A percentile compares a stretch with the other conserved stretches of the same genome.
Conservation (phyloP, 1,140 invertebrate species). For the Radopholus similis region DNA sequence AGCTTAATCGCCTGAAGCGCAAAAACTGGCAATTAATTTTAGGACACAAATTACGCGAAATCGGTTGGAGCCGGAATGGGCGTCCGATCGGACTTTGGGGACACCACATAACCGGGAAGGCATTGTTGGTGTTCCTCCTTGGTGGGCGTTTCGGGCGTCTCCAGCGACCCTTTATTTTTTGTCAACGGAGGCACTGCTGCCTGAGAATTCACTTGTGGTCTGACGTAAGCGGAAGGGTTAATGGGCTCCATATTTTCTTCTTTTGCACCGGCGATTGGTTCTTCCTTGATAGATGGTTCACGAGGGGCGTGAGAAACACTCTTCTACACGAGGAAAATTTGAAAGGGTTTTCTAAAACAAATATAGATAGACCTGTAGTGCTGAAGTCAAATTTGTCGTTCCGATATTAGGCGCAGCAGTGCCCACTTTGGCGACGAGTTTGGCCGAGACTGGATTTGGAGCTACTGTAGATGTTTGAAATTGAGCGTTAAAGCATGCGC, state of each 20-base stretch:
- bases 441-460: slow-evolving; percentile 30
- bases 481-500: slow-evolving; percentile 19
- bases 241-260: slow-evolving; percentile 35
- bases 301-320: slow-evolving; percentile 54
- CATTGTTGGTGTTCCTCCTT: slow-evolving; percentile 1
- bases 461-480: slow-evolving; percentile 32
- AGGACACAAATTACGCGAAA: slow-evolving; percentile 17
- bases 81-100: slow-evolving; percentile 8
- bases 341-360: not conserved
- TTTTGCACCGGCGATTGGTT: slow-evolving; percentile 53
- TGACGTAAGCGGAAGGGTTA: not conserved
- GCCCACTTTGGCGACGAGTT: slow-evolving; percentile 39
- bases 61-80: slow-evolving; percentile 8
- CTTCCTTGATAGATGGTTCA: slow-evolving; percentile 58
- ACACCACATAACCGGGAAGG: not conserved
- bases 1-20: slow-evolving; percentile 24
- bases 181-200: slow-evolving; percentile 5
- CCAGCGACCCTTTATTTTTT: slow-evolving; percentile 1
- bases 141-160: not conserved
- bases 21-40: not conserved
- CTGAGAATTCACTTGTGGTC: not conserved
- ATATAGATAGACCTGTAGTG: slow-evolving; percentile 25
- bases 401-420: not conserved
- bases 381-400: slow-evolving; percentile 7
- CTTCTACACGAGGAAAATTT: slow-evolving; percentile 39